Conservation (phyloP, 2,797 vertebrate species). For the Eremophila alpestris region DNA sequence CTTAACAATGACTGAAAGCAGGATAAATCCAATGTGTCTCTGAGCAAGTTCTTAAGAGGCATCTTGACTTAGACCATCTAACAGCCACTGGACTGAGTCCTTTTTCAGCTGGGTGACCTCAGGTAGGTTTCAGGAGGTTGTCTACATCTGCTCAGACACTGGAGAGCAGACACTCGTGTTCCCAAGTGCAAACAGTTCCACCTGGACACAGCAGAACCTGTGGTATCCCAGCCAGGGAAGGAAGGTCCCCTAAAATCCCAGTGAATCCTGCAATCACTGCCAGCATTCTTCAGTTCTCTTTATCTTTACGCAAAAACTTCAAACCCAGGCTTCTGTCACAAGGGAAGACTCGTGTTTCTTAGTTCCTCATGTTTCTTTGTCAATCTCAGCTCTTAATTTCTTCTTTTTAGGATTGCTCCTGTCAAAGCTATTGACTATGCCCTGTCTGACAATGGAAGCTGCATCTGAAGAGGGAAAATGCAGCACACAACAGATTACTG, state of each 20-base stretch:
- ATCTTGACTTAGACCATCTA: background rate
- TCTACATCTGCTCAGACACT: background rate
- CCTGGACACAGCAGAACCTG: background rate
- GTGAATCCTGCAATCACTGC: background rate
- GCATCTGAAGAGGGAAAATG: background rate
- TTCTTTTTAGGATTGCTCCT: background rate
- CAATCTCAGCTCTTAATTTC: background rate
- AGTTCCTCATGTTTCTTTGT: background rate
- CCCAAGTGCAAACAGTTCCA: background rate
- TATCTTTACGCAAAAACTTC: background rate
- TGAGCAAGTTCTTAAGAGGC: background rate
- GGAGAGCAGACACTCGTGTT: background rate
- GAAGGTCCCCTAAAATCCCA: background rate
- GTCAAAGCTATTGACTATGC: background rate
- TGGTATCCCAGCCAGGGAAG: background rate
- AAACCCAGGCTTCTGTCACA: background rate
- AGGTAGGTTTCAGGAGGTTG: background rate
- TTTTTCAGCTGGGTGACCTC: background rate
- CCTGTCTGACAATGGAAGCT: background rate
- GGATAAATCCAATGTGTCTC: background rate
- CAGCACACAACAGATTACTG: constrained; percentile 17
- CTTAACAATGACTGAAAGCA: background rate
- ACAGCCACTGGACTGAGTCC: background rate
- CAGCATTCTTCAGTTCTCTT: background rate
- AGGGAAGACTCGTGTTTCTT: background rate